Evolutionary conservation across 1,140 invertebrate genomes (phyloP).

Genomic region (Papilio glaucus): DNA sequence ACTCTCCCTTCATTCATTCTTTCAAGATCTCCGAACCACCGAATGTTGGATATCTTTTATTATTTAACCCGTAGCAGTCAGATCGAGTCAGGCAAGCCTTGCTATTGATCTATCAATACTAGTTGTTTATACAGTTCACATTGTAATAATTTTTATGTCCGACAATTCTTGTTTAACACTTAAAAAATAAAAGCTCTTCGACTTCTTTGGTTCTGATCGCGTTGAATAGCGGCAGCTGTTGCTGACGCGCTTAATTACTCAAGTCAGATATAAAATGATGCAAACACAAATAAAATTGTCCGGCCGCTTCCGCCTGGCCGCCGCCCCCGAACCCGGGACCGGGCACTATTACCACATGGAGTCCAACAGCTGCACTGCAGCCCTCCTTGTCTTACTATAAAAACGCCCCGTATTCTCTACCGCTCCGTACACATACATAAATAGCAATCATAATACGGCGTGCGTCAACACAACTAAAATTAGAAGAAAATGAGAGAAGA

Average conservation of each 20-base stretch:
- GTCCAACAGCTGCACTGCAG: conserved; percentile 5
- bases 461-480: background rate
- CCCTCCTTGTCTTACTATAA: background rate
- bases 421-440: background rate
- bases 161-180: background rate
- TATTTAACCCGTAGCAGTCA: too few relatives aligned
- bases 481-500: too few relatives aligned
- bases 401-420: background rate
- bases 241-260: background rate
- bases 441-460: conserved; percentile 4
- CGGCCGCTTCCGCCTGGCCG: background rate
- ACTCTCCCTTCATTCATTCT: too few relatives aligned
- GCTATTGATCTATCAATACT: too few relatives aligned
- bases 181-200: background rate
- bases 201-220: background rate
- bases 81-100: too few relatives aligned
- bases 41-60: too few relatives aligned
- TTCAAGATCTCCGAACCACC: too few relatives aligned
- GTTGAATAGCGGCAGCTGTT: background rate
- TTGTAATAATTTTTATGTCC: background rate
- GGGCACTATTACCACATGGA: background rate
- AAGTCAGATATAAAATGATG: background rate
- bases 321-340: background rate
- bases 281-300: background rate
- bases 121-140: background rate